Conservation (phyloP, 2,797 vertebrate species). For the Choloepus didactylus region DNA sequence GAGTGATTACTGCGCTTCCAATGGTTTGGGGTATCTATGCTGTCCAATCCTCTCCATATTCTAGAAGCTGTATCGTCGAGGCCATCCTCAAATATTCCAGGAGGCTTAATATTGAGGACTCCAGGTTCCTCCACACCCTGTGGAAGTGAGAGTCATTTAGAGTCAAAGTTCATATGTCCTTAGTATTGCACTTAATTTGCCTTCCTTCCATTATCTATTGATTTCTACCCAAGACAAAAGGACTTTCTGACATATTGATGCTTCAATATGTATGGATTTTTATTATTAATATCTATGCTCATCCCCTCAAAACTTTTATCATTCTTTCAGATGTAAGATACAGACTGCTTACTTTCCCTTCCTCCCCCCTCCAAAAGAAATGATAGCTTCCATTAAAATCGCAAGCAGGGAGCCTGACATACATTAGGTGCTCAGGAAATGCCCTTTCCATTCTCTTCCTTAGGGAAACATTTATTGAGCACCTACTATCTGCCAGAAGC, state of each 20-base stretch:
- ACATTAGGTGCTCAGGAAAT: not conserved
- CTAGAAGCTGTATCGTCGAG: not conserved
- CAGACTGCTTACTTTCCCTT: not conserved
- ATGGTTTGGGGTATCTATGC: not conserved
- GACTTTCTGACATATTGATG: not conserved
- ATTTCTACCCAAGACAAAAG: not conserved
- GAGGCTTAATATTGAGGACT: not conserved
- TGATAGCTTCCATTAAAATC: not conserved
- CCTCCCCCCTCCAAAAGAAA: not conserved
- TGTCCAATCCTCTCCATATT: not conserved
- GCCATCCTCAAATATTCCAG: not conserved
- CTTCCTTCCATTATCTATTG: not conserved
- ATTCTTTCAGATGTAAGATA: not conserved
- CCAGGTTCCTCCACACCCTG: not conserved
- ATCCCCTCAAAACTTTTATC: not conserved
- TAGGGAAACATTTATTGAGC: not conserved
- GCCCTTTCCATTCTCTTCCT: not conserved
- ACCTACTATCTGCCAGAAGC: not conserved
- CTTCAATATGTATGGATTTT: not conserved
- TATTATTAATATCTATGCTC: conserved; percentile 26
- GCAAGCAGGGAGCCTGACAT: not conserved
- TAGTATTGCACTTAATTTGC: not conserved
- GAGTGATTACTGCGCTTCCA: not conserved
- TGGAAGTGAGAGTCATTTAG: not conserved
- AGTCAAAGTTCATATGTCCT: conserved; percentile 38